Conservation (phyloP, 2,797 vertebrate species). For the Eulemur coronatus region DNA sequence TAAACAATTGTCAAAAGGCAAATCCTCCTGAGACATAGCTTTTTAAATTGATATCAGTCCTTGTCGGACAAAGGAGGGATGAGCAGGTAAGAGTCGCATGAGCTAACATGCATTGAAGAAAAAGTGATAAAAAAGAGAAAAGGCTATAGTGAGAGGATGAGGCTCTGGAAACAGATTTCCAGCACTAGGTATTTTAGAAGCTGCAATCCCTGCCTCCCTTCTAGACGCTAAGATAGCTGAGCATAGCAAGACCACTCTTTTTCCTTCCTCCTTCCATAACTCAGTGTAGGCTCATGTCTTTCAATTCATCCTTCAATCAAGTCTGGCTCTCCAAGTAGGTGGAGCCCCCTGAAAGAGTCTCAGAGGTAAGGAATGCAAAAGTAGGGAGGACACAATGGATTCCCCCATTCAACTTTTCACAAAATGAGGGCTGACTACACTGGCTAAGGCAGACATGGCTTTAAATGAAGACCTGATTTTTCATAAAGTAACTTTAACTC, state of each 20-base stretch:
- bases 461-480: background rate
- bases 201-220: background rate
- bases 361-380: background rate
- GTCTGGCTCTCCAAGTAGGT: background rate
- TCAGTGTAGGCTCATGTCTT: background rate
- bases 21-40: background rate
- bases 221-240: background rate
- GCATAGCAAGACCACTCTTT: background rate
- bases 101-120: background rate
- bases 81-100: background rate
- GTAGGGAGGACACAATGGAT: background rate
- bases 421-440: background rate
- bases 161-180: background rate
- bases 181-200: background rate
- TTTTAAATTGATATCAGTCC: background rate
- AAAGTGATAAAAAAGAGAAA: background rate
- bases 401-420: background rate
- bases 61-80: background rate
- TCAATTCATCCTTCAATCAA: background rate
- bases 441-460: background rate
- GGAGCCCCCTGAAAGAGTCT: background rate
- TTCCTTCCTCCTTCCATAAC: background rate
- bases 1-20: background rate
- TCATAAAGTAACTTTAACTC: background rate
- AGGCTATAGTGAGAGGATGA: too few relatives aligned